Percentiles rank a stretch among this genome's conserved stretches.
Conservation (phyloP, 1,140 invertebrate genomes). For the Tribolium castaneum region DNA sequence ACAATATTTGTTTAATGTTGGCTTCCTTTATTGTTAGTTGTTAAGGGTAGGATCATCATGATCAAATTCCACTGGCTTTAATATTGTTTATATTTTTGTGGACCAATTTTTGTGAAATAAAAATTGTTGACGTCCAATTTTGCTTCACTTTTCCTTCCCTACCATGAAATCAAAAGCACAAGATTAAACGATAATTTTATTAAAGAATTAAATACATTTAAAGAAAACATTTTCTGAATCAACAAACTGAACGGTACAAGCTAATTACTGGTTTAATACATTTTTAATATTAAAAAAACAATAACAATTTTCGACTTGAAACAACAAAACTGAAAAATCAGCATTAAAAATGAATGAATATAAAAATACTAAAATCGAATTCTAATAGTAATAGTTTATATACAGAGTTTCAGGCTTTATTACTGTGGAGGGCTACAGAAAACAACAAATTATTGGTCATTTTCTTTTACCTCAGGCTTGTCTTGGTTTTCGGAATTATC, state of each 20-base stretch:
- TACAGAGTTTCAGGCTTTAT: background rate
- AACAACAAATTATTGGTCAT: background rate
- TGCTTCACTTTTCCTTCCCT: background rate
- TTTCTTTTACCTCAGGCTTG: background rate
- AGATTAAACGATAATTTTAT: background rate
- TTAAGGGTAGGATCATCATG: background rate
- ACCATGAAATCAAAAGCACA: background rate
- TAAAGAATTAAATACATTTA: background rate
- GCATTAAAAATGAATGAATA: background rate
- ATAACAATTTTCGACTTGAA: background rate
- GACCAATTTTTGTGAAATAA: background rate
- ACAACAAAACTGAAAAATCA: too few relatives aligned
- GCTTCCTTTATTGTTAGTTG: background rate
- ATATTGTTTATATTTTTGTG: background rate
- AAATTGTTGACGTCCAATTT: background rate
- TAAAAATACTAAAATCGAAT: background rate
- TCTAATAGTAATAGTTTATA: background rate
- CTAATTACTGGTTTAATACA: background rate
- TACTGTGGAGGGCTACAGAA: background rate
- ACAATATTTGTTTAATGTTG: background rate
- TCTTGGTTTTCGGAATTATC: too few relatives aligned
- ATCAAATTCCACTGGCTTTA: background rate
- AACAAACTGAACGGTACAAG: background rate
- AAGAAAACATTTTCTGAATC: background rate
- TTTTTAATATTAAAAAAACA: background rate